Evolutionary conservation across 2,888 invertebrate species (phyloP).

Genomic region (Uloborus plumipes): DNA sequence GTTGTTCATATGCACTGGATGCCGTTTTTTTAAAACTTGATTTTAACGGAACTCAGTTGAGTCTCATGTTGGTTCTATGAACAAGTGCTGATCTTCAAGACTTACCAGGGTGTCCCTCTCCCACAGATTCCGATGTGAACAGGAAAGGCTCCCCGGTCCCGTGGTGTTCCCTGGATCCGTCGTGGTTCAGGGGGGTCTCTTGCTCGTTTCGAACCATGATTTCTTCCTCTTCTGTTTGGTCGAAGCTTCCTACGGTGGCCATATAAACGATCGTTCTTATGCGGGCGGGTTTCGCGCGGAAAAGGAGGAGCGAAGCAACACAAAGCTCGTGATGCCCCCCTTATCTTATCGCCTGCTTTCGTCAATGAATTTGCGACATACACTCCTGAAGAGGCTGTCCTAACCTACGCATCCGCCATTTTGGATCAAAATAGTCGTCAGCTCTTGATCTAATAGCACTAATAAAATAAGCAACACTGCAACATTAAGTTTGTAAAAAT

Average conservation of each 20-base stretch:
- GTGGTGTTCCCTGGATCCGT: slow-evolving; percentile 58
- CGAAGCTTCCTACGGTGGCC: slow-evolving; percentile 21
- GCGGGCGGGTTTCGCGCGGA: not conserved
- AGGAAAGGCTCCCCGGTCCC: slow-evolving; percentile 82
- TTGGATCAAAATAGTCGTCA: too few relatives aligned
- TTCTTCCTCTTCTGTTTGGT: slow-evolving; percentile 24
- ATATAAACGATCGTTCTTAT: slow-evolving; percentile 18
- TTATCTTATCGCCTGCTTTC: slow-evolving; percentile 37
- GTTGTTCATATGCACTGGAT: too few relatives aligned
- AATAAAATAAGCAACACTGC: too few relatives aligned
- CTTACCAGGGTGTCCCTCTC: slow-evolving; percentile 90
- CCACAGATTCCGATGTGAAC: slow-evolving; percentile 97
- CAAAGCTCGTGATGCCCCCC: slow-evolving; percentile 21
- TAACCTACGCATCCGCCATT: too few relatives aligned
- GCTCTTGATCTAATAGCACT: too few relatives aligned
- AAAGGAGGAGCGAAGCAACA: not conserved
- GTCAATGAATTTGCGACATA: slow-evolving; percentile 13
- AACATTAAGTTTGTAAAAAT: too few relatives aligned
- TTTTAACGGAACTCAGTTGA: too few relatives aligned
- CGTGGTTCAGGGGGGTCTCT: not conserved
- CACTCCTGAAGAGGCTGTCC: not conserved
- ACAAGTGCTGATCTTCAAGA: not conserved
- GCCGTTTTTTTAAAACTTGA: too few relatives aligned
- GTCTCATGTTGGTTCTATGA: too few relatives aligned
- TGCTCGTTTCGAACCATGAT: slow-evolving; percentile 51